phyloP scores from a whole-genome alignment of 1,140 invertebrate species.

The Drosophila willistoni region DNA sequence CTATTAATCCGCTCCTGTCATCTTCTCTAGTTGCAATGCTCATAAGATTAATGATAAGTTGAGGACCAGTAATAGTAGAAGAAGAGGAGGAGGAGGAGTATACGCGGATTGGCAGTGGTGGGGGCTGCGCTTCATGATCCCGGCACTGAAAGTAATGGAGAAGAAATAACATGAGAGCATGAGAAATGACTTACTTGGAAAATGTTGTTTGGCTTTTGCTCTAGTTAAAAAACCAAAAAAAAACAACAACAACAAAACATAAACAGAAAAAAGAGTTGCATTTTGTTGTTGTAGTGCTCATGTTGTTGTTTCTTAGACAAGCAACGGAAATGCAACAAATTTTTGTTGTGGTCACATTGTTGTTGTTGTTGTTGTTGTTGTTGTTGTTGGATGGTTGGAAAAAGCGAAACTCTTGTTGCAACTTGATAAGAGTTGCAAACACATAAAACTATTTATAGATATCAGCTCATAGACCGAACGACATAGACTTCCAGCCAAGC shows the following conservation, averaged over 20 bases:
- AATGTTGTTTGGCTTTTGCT: conserved; percentile 63
- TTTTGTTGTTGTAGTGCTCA: conserved; percentile 27
- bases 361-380: not conserved
- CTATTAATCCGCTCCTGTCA: not conserved
- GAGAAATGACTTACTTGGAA: conserved; percentile 78
- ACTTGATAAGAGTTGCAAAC: conserved; percentile 37
- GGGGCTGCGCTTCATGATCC: conserved; percentile 18
- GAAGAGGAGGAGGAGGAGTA: not conserved
- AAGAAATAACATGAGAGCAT: conserved; percentile 58
- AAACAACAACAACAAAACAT: not conserved
- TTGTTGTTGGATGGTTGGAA: not conserved
- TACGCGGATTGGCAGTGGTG: not conserved
- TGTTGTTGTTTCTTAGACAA: conserved; percentile 41
- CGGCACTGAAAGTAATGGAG: conserved; percentile 46
- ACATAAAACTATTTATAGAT: conserved; percentile 52
- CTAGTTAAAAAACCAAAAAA: conserved; percentile 34
- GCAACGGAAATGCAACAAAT: conserved; percentile 78
- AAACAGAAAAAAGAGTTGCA: conserved; percentile 41
- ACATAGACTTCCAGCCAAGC: too few relatives aligned
- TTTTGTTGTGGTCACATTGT: conserved; percentile 61
- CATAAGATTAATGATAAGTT: conserved; percentile 56
- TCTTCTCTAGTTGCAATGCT: conserved; percentile 18
- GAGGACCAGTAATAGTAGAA: conserved; percentile 20
- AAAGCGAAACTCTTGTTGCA: conserved; percentile 67
- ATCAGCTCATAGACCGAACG: conserved; percentile 5